A percentile compares a stretch with the other conserved stretches of the same genome.
Conservation (phyloP, 2,888 invertebrate species). For the Melinaea menophilus region DNA sequence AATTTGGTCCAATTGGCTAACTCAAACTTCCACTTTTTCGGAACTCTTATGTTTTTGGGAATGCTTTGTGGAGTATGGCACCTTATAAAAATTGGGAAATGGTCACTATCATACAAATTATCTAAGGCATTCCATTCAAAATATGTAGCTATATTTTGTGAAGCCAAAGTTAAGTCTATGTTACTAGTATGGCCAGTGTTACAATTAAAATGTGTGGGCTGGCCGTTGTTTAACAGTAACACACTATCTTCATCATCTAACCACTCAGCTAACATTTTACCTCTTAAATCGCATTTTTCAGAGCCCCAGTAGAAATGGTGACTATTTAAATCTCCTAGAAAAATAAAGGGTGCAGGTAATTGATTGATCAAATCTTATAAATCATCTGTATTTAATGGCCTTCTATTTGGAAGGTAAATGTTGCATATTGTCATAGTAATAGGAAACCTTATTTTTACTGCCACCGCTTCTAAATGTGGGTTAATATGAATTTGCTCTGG, state of each 20-base stretch:
- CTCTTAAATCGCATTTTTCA: constrained; percentile 22
- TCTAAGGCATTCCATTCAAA: constrained; percentile 32
- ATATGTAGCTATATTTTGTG: constrained; percentile 28
- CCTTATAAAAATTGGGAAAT: constrained; percentile 23
- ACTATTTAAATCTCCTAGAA: constrained; percentile 19
- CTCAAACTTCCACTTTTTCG: constrained; percentile 15
- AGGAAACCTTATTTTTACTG: constrained; percentile 18
- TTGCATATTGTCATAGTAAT: constrained; percentile 21
- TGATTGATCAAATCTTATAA: constrained; percentile 15
- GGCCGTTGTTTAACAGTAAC: constrained; percentile 18
- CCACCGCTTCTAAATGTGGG: constrained; percentile 16
- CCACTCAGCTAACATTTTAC: constrained; percentile 21
- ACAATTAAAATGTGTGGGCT: constrained; percentile 23
- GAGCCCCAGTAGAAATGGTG: constrained; percentile 27
- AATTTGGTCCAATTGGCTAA: constrained; percentile 16
- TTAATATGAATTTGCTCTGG: constrained; percentile 5
- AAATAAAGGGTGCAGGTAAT: constrained; percentile 12
- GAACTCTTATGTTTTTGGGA: background rate
- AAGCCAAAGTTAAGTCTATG: constrained; percentile 26
- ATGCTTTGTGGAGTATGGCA: background rate
- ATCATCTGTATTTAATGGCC: constrained; percentile 10
- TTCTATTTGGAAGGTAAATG: constrained; percentile 23
- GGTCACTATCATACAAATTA: constrained; percentile 28
- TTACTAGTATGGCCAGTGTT: constrained; percentile 21
- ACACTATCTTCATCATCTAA: constrained; percentile 11